Conservation (phyloP, 2,888 invertebrate species). For the Trachelus tabidus region DNA sequence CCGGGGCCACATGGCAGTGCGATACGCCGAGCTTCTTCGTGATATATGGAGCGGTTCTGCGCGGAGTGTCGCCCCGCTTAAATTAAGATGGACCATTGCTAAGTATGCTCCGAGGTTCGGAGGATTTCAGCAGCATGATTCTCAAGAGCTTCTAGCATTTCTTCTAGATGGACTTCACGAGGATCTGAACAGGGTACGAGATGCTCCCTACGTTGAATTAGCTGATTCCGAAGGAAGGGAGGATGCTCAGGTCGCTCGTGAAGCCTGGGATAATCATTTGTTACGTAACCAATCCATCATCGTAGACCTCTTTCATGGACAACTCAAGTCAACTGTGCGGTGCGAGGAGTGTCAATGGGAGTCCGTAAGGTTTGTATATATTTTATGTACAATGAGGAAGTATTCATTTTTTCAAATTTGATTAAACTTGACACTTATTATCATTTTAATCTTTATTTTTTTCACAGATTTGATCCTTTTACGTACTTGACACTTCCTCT, state of each 20-base stretch:
- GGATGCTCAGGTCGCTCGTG: slow-evolving; percentile 77
- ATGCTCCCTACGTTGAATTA: slow-evolving; percentile 75
- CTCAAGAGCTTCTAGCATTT: slow-evolving; percentile 93
- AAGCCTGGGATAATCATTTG: slow-evolving; percentile 87
- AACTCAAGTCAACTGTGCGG: slow-evolving; percentile 84
- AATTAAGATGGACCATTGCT: slow-evolving; percentile 85
- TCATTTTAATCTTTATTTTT: neutral
- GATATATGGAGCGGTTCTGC: slow-evolving; percentile 86
- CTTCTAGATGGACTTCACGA: slow-evolving; percentile 92
- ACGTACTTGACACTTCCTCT: slow-evolving; percentile 89
- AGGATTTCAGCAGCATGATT: slow-evolving; percentile 94
- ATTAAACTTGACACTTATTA: neutral
- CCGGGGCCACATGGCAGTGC: slow-evolving; percentile 85
- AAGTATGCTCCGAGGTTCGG: slow-evolving; percentile 88
- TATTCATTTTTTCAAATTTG: neutral
- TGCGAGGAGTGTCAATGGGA: slow-evolving; percentile 21
- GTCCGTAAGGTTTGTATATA: slow-evolving; percentile 16
- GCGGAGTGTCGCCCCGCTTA: slow-evolving; percentile 87
- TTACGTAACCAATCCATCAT: slow-evolving; percentile 87
- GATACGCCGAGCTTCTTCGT: slow-evolving; percentile 73
- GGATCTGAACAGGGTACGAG: slow-evolving; percentile 85
- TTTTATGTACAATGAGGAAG: slow-evolving; percentile 8
- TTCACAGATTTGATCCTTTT: slow-evolving; percentile 83
- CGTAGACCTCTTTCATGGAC: slow-evolving; percentile 92
- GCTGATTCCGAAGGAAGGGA: slow-evolving; percentile 83